These are phyloP conservation scores for Lepidocyrtinus sp. DNA, from an alignment of 2,888 invertebrate genomes.

Conservation along the genomic window DNA sequence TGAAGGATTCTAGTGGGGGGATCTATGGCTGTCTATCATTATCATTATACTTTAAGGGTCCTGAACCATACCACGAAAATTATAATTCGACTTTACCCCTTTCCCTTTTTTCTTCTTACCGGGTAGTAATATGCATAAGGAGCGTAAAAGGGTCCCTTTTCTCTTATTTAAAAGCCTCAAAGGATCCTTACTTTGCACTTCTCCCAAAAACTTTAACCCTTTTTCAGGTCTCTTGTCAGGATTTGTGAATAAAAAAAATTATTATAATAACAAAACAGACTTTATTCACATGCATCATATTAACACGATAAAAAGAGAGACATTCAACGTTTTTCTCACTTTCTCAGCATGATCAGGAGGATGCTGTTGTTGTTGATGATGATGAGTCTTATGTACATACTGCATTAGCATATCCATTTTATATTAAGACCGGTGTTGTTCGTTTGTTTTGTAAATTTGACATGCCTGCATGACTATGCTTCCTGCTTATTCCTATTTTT, in stretches of 20 bases:
- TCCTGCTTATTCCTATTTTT: conserved; percentile 33
- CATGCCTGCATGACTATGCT: conserved; percentile 36
- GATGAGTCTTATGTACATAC: conserved; percentile 4
- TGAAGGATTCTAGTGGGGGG: conserved; percentile 23
- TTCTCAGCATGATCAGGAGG: conserved; percentile 6
- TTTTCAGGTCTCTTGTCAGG: conserved; percentile 13
- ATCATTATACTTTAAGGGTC: conserved; percentile 18
- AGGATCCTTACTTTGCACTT: background rate
- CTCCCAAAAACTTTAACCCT: conserved; percentile 16
- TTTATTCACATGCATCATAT: conserved; percentile 20
- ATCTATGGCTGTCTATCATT: conserved; percentile 53
- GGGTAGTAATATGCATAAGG: conserved; percentile 45
- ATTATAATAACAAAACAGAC: conserved; percentile 54
- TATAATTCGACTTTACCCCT: conserved; percentile 19
- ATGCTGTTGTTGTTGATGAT: background rate
- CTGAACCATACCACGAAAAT: background rate
- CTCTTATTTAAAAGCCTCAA: conserved; percentile 23
- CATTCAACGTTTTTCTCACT: conserved; percentile 1
- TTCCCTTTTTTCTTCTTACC: conserved; percentile 21
- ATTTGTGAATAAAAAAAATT: conserved; percentile 39
- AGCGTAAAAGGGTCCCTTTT: conserved; percentile 24
- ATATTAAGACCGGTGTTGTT: conserved; percentile 13
- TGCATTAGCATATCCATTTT: conserved; percentile 1
- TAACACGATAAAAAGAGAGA: conserved; percentile 6
- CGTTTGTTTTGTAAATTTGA: conserved; percentile 25